phyloP scores from a whole-genome alignment of 2,888 invertebrate genomes.

The Chalcosyrphus nemorum region DNA sequence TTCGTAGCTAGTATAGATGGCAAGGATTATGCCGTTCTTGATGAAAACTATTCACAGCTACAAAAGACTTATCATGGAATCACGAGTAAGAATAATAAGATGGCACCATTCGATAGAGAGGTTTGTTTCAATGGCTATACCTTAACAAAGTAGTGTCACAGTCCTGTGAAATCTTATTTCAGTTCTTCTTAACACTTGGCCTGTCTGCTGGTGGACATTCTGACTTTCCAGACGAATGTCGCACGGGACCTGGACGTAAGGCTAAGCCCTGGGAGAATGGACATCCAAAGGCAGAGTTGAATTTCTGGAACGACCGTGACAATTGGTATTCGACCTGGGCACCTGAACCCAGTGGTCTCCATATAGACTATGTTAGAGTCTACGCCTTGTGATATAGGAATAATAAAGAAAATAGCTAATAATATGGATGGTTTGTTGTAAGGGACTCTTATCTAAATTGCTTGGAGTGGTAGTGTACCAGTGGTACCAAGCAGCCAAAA shows the following conservation, averaged over 20 bases:
- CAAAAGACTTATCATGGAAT: constrained; percentile 80
- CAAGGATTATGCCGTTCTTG: constrained; percentile 76
- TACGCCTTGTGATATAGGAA: constrained; percentile 76
- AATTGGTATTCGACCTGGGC: constrained; percentile 88
- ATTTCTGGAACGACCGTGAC: constrained; percentile 86
- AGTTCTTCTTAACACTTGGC: constrained; percentile 91
- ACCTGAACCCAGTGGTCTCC: constrained; percentile 81
- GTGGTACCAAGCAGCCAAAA: no score
- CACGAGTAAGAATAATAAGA: constrained; percentile 84
- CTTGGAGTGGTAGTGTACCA: no score
- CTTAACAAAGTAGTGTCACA: no score
- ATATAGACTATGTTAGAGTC: constrained; percentile 80
- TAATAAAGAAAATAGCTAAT: neutral
- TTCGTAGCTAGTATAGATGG: constrained; percentile 82
- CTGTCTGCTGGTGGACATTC: constrained; percentile 90
- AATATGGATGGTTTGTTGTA: neutral
- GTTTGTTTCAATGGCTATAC: constrained; percentile 78
- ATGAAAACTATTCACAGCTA: constrained; percentile 74
- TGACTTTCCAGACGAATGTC: constrained; percentile 86
- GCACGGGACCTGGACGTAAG: constrained; percentile 55
- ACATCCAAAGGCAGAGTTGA: constrained; percentile 86
- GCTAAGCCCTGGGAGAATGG: constrained; percentile 90
- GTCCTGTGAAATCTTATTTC: constrained; percentile 73
- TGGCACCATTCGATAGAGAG: constrained; percentile 89
- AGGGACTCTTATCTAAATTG: no score